These are phyloP conservation scores for Slavum lentiscoides DNA, from an alignment of 2,888 invertebrate species.

Conservation along the genomic window DNA sequence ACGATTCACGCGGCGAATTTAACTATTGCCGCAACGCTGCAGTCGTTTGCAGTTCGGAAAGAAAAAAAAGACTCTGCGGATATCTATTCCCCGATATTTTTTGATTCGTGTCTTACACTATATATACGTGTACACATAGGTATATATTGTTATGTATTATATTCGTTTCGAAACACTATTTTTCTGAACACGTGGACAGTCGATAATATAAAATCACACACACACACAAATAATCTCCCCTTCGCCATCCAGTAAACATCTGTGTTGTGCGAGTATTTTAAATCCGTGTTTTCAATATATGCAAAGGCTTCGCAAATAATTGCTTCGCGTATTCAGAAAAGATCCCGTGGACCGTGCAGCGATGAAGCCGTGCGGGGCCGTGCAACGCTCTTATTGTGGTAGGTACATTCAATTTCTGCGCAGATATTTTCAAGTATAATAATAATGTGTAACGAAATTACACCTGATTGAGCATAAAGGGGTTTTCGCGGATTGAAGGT, in stretches of 20 bases:
- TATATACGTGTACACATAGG: background rate
- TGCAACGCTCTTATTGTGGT: constrained; percentile 29
- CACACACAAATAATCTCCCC: constrained; percentile 29
- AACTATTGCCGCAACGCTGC: too few relatives aligned
- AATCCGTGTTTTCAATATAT: constrained; percentile 45
- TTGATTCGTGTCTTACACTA: background rate
- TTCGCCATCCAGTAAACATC: constrained; percentile 31
- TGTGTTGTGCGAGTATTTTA: constrained; percentile 41
- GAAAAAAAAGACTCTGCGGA: too few relatives aligned
- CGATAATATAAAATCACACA: constrained; percentile 16
- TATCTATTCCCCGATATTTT: background rate
- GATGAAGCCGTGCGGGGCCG: constrained; percentile 32
- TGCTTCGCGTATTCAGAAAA: constrained; percentile 39
- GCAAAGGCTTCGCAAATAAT: constrained; percentile 51
- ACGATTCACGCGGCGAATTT: too few relatives aligned
- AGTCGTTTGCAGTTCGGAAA: too few relatives aligned
- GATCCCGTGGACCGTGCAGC: constrained; percentile 42
- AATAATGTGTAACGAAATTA: constrained; percentile 31
- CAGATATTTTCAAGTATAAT: constrained; percentile 45
- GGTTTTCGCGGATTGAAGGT: constrained; percentile 22
- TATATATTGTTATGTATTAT: background rate
- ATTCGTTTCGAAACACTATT: background rate
- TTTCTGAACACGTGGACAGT: constrained; percentile 29
- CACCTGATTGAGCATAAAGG: constrained; percentile 44
- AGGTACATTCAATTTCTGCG: constrained; percentile 32